These are phyloP conservation scores for Cygnus olor DNA, from an alignment of 2,797 vertebrate genomes.

Conservation along the genomic window DNA sequence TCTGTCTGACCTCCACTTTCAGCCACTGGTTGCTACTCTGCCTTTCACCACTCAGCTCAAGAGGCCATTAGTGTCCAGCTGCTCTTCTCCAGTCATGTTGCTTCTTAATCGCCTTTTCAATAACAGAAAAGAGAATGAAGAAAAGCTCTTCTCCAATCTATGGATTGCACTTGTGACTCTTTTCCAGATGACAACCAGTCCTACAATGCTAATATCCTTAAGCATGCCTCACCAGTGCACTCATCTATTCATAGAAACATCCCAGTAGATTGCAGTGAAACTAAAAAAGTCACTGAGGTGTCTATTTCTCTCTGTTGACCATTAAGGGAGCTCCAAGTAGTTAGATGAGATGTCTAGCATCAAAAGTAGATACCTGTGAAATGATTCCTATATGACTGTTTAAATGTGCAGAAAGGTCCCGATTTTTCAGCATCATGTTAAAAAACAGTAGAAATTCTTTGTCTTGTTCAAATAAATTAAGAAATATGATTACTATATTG, in stretches of 20 bases:
- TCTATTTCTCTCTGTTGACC: neutral
- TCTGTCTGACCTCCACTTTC: neutral
- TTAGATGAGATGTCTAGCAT: neutral
- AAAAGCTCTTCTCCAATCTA: neutral
- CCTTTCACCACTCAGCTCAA: neutral
- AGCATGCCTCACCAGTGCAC: fast-evolving
- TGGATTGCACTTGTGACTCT: neutral
- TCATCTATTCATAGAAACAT: neutral
- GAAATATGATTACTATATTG: neutral
- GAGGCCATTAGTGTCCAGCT: neutral
- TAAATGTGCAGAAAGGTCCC: neutral
- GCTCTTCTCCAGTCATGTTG: neutral
- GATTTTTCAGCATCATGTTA: neutral
- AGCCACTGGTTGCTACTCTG: neutral
- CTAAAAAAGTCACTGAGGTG: neutral
- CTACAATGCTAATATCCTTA: neutral
- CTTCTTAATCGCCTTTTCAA: neutral
- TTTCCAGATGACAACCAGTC: neutral
- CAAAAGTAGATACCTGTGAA: neutral
- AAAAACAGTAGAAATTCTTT: neutral
- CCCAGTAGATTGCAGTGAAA: neutral
- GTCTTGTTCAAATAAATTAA: neutral
- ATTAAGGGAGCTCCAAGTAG: neutral
- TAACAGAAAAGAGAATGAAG: neutral
- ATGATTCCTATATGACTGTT: neutral